Evolutionary conservation across 2,888 invertebrate species (phyloP), one percentile per base, ranked within the genome.

Genomic region (Ectemnius lituratus): DNA sequence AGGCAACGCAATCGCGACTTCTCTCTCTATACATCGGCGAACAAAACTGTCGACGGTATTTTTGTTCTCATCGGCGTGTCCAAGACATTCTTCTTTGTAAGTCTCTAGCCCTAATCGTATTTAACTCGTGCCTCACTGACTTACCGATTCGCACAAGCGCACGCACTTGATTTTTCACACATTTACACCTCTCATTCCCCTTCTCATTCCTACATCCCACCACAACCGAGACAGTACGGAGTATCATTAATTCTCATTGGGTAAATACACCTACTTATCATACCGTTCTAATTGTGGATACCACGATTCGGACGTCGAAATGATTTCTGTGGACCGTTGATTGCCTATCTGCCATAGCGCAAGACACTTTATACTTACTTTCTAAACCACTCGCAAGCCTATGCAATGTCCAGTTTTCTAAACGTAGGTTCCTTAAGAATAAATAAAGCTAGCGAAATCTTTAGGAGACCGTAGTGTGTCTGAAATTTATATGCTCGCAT

Each of bases 321-420:
- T 52, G 52, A 52, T 52, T 52, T 52, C n/a, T 23, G 70, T 69
- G 67, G 70, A 62, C 64, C 66, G 60, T 75, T 75, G 59, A 62
- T 68, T 66, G 78, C 56, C 69, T 72, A 65, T 70, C 62, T 63
- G 49, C 75, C 59, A 72, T 58, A 67, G 72, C 65, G 67, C 52
- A 76, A 65, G 69, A 68, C 52, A 60, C 71, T 72, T 77, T 73
- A 79, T 73, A 70, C 60, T 77, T 78, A 73, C 82, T 82, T 79
- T 70, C 69, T 63, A 64, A 75, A 71, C 59, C 64, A 80, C 70
- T 82, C 71, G 63, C 70, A 73, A 75, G 70, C 67, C 73, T 72
- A 62, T 64, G 68, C 68, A 70, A 67, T 70, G 68, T 77, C 70
- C 68, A 82, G 62, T 82, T 79, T 82, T 82, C 74, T 75, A 81